Evolutionary conservation across 30 jellyfish, hydroid and myxozoan species (phyloP), one percentile per base, ranked within the genome.

Genomic region (Aurelia sp.): DNA sequence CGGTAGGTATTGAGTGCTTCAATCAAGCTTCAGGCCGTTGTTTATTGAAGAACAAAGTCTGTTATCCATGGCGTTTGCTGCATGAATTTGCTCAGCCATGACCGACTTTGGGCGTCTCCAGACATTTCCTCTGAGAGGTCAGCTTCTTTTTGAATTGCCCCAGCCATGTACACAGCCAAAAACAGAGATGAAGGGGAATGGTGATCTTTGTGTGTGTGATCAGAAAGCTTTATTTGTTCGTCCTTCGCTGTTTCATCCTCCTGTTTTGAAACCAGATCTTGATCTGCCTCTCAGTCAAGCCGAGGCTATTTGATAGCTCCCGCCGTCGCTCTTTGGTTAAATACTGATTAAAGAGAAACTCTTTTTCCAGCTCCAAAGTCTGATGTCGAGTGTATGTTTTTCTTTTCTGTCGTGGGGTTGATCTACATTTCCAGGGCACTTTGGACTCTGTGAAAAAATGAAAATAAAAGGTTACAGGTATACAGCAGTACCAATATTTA

Each of bases 261-360:
- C 97, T 91, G 75, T 90, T 90, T 77, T 90, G 97, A 62, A 80
- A 90, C 97, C 97, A 90, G 48, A 90, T 90, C 63, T 91, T 91
- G 17, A 91, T 91, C 77, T 91, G 98, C 75, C 98, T 78, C 79
- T 91, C 98, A 47, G 96, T 85, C 81, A 91, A 72, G 61, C 90
- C 96, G 64, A 91, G 90, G 50, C 67, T 78, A 51, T 19, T 58
- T 10, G 98, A 91, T 18, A 91, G 87, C 72, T 91, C 98, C 33
- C 96, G 83, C 52, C 98, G 83, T 65, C 98, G 80, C 65, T 91
- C 98, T 61, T 86, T 85, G 22, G 98, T 91, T 44, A 91, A 52
- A 57, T 91, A 91, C 55, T 91, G 98, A 50, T 80, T 84, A 87
- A 74, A 91, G 8, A 91, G 76, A 74, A 91, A 91, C 69, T 91